Conservation (phyloP, 1,140 invertebrate species). For the Pseudomyrmex concolor region DNA sequence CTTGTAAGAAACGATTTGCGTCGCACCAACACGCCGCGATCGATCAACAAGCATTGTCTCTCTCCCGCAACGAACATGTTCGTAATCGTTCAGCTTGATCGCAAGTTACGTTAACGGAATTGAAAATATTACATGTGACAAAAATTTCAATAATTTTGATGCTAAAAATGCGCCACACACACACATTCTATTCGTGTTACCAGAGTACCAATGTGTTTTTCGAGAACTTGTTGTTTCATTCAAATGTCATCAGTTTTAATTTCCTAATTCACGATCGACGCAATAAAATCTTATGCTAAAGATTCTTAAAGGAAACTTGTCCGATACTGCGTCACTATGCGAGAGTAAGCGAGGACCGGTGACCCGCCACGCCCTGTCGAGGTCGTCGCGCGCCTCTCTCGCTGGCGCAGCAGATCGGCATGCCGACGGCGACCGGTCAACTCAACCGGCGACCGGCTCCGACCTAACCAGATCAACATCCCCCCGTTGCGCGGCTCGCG, state of each 20-base stretch:
- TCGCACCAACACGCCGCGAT: constrained; percentile 15
- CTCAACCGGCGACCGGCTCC: constrained; percentile 76
- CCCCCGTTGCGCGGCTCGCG: constrained; percentile 65
- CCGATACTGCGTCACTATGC: constrained; percentile 77
- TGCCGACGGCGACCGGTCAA: constrained; percentile 73
- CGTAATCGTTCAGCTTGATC: neutral
- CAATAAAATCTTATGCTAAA: neutral
- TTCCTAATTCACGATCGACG: too few relatives aligned
- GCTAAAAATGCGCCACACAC: too few relatives aligned
- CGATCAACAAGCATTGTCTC: constrained; percentile 32
- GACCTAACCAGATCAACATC: constrained; percentile 83
- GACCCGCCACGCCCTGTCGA: constrained; percentile 83
- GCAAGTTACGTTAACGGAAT: too few relatives aligned
- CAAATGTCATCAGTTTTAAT: too few relatives aligned
- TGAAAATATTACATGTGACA: too few relatives aligned
- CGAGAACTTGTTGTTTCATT: too few relatives aligned
- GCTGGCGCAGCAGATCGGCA: constrained; percentile 69
- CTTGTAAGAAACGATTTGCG: constrained; percentile 6
- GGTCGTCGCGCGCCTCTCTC: constrained; percentile 82
- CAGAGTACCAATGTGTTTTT: too few relatives aligned
- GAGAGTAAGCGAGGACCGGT: constrained; percentile 77
- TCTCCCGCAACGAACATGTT: constrained; percentile 21
- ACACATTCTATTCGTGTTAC: too few relatives aligned
- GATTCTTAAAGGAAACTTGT: constrained; percentile 44
- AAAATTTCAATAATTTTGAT: too few relatives aligned